phyloP scores from a whole-genome alignment of 1,140 invertebrate species.

The Hesperophylax magnus region DNA sequence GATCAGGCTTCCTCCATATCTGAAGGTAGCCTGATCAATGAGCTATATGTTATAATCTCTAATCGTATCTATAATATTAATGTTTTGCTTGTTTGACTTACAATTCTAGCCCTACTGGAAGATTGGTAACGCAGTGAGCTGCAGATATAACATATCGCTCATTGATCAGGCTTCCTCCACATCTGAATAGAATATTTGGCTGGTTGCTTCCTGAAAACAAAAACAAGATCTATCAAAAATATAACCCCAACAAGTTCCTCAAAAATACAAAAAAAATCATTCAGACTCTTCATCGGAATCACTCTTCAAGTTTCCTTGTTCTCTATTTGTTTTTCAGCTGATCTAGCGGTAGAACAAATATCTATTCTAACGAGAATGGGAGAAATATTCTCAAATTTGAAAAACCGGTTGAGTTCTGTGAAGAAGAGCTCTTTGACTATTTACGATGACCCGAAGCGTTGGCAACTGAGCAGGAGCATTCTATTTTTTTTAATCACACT shows the following conservation, averaged over 20 bases:
- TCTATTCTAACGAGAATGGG: background rate
- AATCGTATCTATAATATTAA: too few relatives aligned
- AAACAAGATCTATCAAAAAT: background rate
- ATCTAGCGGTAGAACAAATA: too few relatives aligned
- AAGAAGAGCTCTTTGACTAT: background rate
- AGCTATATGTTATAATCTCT: too few relatives aligned
- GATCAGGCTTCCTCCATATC: slow-evolving; percentile 52
- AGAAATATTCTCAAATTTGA: background rate
- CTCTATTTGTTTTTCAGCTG: too few relatives aligned
- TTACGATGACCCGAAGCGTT: background rate
- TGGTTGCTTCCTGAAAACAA: slow-evolving; percentile 39
- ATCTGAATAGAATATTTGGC: slow-evolving; percentile 44
- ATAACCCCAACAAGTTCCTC: background rate
- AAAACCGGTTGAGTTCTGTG: background rate
- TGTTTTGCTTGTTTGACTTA: slow-evolving; percentile 59
- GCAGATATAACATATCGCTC: slow-evolving; percentile 59
- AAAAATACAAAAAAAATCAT: background rate
- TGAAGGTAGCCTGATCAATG: too few relatives aligned
- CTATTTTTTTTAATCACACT: slow-evolving; percentile 7
- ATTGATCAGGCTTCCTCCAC: slow-evolving; percentile 51
- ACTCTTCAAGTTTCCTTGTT: too few relatives aligned
- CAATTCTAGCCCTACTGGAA: slow-evolving; percentile 62
- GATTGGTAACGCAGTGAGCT: slow-evolving; percentile 73
- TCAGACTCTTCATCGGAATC: background rate
- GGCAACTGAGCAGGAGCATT: background rate